Evolutionary conservation across 2,113 vertebrate genomes (phyloP).

Genomic region (Garra rufa): DNA sequence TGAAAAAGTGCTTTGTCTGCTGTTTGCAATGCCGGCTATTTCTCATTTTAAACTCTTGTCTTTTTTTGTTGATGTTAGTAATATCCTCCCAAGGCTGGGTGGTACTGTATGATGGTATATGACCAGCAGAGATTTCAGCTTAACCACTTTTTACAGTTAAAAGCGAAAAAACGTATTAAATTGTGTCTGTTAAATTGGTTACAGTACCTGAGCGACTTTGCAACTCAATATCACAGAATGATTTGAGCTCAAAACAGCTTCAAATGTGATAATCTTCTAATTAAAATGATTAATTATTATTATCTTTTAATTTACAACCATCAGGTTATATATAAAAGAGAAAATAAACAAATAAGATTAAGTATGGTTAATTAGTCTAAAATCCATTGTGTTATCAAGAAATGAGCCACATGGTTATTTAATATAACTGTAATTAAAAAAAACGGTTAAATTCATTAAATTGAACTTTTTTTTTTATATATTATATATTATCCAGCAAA

Average conservation of each 20-base stretch:
- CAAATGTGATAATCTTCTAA: background rate
- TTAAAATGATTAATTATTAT: background rate
- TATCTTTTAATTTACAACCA: background rate
- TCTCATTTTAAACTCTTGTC: slow-evolving; percentile 46
- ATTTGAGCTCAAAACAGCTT: background rate
- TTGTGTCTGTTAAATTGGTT: background rate
- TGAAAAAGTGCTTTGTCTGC: background rate
- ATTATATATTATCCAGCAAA: too few species aligned
- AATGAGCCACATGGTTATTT: background rate
- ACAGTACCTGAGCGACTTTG: background rate
- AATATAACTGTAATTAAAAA: background rate
- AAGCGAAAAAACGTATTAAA: background rate
- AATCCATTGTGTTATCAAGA: background rate
- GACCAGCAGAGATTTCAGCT: background rate
- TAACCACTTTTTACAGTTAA: background rate
- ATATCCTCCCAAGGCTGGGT: background rate
- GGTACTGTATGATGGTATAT: background rate
- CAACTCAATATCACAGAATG: background rate
- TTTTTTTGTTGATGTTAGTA: background rate
- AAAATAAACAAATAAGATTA: background rate
- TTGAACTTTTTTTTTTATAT: too few species aligned
- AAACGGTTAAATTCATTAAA: too few species aligned
- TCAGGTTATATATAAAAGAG: background rate
- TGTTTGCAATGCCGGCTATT: slow-evolving; percentile 21
- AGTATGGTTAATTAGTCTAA: background rate